Evolutionary conservation across 2,888 invertebrate species (phyloP).

Genomic region (Diabrotica balteata): DNA sequence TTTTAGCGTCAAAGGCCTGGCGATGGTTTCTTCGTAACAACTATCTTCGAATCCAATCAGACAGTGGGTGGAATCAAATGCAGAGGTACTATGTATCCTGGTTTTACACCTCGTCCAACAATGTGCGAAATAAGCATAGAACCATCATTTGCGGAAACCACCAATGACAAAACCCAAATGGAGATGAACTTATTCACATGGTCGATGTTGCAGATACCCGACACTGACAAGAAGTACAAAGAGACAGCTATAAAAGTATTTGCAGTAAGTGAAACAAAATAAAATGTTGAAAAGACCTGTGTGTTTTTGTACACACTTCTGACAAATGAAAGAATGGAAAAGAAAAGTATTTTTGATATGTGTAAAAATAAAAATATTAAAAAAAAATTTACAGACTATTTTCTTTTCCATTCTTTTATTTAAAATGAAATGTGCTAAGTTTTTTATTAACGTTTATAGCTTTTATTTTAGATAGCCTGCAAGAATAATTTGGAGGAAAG

Average conservation of each 20-base stretch:
- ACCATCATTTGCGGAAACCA: constrained; percentile 59
- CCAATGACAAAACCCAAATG: constrained; percentile 80
- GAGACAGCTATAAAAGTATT: constrained; percentile 89
- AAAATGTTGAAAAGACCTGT: no score
- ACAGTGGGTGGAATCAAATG: constrained; percentile 85
- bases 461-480: constrained; percentile 74
- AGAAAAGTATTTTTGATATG: no score
- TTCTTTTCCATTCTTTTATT: no score
- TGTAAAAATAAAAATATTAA: no score
- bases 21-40: constrained; percentile 78
- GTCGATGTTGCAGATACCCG: constrained; percentile 68
- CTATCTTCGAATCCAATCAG: constrained; percentile 80
- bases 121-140: constrained; percentile 77
- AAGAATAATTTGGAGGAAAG: constrained; percentile 84
- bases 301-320: no score
- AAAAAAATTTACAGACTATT: no score
- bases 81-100: constrained; percentile 87
- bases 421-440: no score
- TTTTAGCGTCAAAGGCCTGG: constrained; percentile 69
- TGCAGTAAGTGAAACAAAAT: constrained; percentile 68
- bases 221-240: constrained; percentile 72
- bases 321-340: no score
- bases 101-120: constrained; percentile 85
- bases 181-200: constrained; percentile 78
- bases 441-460: no score